Percentiles rank a stretch among this genome's conserved stretches.
phyloP scores from a whole-genome alignment of 2,888 invertebrate genomes.

The Drosophila eohydei region DNA sequence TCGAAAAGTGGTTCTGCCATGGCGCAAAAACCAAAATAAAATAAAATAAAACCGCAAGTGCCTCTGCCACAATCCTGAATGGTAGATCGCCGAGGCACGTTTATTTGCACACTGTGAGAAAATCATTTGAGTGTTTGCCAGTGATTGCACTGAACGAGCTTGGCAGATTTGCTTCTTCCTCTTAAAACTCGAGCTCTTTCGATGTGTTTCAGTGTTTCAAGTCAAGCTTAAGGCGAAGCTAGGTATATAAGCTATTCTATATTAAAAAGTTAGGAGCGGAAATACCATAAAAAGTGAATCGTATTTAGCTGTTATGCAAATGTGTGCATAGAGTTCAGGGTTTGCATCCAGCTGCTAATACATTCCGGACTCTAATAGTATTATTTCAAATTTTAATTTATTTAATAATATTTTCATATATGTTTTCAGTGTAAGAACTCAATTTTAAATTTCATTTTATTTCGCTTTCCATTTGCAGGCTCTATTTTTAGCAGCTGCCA shows the following conservation, averaged over 20 bases:
- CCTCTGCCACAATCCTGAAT: slow-evolving; percentile 32
- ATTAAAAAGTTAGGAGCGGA: background rate
- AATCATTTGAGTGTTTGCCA: background rate
- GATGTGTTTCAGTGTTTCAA: background rate
- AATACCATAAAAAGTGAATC: background rate
- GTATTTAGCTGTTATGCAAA: background rate
- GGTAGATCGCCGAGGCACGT: slow-evolving; percentile 29
- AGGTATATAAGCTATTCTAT: background rate
- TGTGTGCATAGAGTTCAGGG: background rate
- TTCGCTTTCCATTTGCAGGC: background rate
- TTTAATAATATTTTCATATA: background rate
- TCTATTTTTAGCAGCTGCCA: background rate
- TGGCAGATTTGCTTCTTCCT: background rate
- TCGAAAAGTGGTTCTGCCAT: slow-evolving; percentile 71
- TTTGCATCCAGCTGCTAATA: background rate
- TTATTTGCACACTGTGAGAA: slow-evolving; percentile 12
- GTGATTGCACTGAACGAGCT: background rate
- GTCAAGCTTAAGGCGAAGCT: background rate
- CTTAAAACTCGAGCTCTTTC: background rate
- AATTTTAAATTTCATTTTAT: background rate
- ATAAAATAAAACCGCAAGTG: slow-evolving; percentile 12
- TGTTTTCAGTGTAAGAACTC: slow-evolving; percentile 1
- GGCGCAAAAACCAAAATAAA: background rate
- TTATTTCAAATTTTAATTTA: background rate
- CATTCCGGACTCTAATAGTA: background rate